Percentiles rank a stretch among this genome's conserved stretches.
These are phyloP conservation scores for Rhabdornis inornatus DNA, from an alignment of 2,113 vertebrate genomes.

Conservation along the genomic window DNA sequence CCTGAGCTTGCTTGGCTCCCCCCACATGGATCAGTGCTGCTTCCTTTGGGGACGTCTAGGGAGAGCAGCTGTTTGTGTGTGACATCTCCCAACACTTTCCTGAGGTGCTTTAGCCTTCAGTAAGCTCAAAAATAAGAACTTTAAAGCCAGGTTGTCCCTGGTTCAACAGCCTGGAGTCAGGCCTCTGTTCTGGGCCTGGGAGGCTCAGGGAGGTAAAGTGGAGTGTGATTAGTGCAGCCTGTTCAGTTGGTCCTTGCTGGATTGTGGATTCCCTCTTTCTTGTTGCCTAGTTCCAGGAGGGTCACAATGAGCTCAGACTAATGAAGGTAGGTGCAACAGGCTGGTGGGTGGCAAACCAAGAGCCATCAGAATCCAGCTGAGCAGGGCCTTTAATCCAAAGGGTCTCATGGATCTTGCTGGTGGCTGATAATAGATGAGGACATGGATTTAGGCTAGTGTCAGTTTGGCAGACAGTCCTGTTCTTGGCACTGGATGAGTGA, in stretches of 20 bases:
- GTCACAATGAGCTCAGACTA: not conserved
- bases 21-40: not conserved
- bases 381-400: not conserved
- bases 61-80: not conserved
- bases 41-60: not conserved
- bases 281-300: not conserved
- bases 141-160: not conserved
- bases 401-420: slow-evolving; percentile 5
- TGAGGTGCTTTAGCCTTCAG: not conserved
- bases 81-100: not conserved
- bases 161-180: not conserved
- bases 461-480: not conserved
- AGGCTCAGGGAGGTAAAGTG: not conserved
- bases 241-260: not conserved
- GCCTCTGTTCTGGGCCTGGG: not conserved
- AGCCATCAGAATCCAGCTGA: not conserved
- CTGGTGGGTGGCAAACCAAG: not conserved
- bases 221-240: not conserved
- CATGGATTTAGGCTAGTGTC: not conserved
- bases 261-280: slow-evolving; percentile 11
- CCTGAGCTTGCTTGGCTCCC: slow-evolving; percentile 27
- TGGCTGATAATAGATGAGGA: not conserved
- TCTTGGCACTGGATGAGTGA: not conserved
- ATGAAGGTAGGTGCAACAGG: not conserved
- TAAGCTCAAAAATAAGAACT: not conserved